These are phyloP conservation scores for Rhinophrynus dorsalis DNA, from an alignment of 2,797 vertebrate genomes.

Conservation along the genomic window DNA sequence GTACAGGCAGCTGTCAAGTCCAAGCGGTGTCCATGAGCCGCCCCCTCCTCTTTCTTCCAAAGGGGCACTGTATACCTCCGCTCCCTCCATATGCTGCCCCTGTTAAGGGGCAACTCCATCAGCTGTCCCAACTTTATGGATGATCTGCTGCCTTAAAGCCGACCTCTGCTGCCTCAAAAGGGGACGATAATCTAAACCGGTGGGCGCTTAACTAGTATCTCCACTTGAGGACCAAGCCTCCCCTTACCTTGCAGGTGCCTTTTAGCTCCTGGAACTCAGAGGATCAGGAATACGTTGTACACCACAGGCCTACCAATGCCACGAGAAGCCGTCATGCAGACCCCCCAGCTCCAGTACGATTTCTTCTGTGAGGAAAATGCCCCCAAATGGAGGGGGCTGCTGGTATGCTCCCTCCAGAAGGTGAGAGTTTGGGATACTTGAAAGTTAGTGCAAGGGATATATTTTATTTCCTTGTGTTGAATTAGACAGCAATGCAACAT, in stretches of 20 bases:
- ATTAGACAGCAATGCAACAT: no score
- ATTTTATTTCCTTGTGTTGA: no score
- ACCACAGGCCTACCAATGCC: background rate
- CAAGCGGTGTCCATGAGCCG: constrained; percentile 33
- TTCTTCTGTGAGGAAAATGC: constrained; percentile 90
- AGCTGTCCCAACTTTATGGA: constrained; percentile 1
- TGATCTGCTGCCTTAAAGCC: constrained; percentile 27
- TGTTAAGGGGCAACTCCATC: constrained; percentile 10
- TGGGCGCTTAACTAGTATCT: background rate
- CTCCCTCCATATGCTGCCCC: constrained; percentile 30
- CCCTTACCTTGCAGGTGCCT: constrained; percentile 3
- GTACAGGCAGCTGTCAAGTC: constrained; percentile 31
- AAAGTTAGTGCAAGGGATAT: no score
- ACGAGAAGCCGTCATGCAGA: constrained; percentile 77
- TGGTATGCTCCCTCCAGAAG: constrained; percentile 86
- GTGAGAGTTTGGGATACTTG: constrained; percentile 61
- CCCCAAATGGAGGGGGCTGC: constrained; percentile 85
- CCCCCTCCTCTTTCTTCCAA: constrained; percentile 15
- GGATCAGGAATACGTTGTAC: background rate
- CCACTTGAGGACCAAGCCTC: background rate
- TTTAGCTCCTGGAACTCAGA: background rate
- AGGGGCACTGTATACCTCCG: constrained; percentile 17
- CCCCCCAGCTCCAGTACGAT: constrained; percentile 84
- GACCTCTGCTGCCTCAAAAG: constrained; percentile 5
- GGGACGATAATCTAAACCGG: background rate